These are phyloP conservation scores for Gallinago media DNA, from an alignment of 2,113 vertebrate genomes.

Conservation along the genomic window DNA sequence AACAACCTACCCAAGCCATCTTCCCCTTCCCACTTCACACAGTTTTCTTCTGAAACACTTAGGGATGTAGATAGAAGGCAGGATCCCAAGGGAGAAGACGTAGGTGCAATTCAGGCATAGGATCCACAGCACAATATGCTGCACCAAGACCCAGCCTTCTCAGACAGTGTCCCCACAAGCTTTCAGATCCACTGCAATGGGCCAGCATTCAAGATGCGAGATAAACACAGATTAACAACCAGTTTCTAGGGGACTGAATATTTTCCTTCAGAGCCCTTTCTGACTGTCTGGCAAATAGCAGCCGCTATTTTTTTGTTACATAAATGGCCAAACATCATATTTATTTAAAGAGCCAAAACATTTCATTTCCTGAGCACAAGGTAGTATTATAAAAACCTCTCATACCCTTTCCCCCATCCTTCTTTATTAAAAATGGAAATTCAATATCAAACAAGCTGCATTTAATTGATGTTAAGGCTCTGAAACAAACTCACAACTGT, in stretches of 20 bases:
- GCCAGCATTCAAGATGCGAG: background rate
- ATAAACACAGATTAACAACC: background rate
- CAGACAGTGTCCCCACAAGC: background rate
- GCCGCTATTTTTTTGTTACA: background rate
- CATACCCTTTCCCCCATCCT: background rate
- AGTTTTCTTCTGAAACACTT: too few relatives aligned
- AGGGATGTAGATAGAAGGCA: too few relatives aligned
- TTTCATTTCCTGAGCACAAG: background rate
- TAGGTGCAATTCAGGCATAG: background rate
- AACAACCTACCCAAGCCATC: background rate
- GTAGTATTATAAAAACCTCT: background rate
- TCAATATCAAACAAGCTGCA: background rate
- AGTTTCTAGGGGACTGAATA: background rate
- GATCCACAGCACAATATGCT: background rate
- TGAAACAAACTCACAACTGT: background rate
- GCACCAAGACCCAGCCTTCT: background rate
- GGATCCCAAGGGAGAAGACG: background rate
- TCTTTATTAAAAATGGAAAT: background rate
- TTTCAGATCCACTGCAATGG: background rate
- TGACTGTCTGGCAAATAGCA: background rate
- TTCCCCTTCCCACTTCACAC: background rate
- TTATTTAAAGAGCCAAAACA: slow-evolving; percentile 3
- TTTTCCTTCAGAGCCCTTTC: slow-evolving; percentile 8
- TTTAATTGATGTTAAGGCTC: background rate
- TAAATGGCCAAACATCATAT: background rate